These are phyloP conservation scores for Cheilosia soror DNA, from an alignment of 2,888 invertebrate species.

Conservation along the genomic window DNA sequence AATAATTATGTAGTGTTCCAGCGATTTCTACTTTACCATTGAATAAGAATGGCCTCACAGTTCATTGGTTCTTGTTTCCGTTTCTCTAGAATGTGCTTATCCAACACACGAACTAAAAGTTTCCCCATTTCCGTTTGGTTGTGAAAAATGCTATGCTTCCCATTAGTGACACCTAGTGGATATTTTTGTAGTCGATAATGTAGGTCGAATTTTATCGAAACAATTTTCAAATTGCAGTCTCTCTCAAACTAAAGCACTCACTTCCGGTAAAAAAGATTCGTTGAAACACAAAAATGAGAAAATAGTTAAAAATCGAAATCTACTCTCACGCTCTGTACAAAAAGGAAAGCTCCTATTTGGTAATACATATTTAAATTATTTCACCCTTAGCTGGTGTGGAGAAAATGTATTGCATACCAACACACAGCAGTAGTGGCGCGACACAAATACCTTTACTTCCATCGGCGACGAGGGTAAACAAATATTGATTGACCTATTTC, in stretches of 20 bases:
- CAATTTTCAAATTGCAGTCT: too few relatives aligned
- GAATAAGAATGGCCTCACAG: too few relatives aligned
- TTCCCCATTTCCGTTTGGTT: conserved; percentile 1
- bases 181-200: conserved; percentile 2
- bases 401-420: conserved; percentile 23
- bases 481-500: conserved; percentile 75
- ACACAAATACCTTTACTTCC: conserved; percentile 27
- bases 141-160: neutral
- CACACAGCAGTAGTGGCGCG: conserved; percentile 1
- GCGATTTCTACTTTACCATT: too few relatives aligned
- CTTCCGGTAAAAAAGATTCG: too few relatives aligned
- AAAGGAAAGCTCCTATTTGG: neutral
- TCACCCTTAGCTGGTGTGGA: neutral
- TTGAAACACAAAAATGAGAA: too few relatives aligned
- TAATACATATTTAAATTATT: neutral
- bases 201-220: neutral
- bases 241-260: neutral
- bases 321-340: neutral
- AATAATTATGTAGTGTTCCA: too few relatives aligned
- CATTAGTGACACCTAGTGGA: neutral
- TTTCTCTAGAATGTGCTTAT: too few relatives aligned
- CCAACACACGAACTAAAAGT: neutral
- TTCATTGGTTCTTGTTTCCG: too few relatives aligned
- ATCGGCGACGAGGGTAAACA: conserved; percentile 62
- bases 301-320: too few relatives aligned